A percentile compares a stretch with the other conserved stretches of the same genome.
Evolutionary conservation across 2,797 vertebrate genomes (phyloP).

Genomic region (Ptychobarbus kaznakovi): DNA sequence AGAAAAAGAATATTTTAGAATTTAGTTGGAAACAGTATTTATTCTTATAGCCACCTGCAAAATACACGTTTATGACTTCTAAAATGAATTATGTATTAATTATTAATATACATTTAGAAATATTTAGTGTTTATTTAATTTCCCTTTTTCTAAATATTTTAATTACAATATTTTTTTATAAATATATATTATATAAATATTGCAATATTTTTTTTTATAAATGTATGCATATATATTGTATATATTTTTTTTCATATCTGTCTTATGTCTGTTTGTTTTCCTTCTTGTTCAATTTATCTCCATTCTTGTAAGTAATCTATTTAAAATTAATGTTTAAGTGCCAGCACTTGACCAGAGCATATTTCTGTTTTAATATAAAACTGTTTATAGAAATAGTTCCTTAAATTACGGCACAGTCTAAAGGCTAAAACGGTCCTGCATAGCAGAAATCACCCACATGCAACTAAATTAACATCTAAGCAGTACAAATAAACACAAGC

Average conservation of each 20-base stretch:
- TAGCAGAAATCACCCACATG: constrained; percentile 8
- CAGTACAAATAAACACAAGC: background rate
- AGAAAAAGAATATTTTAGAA: background rate
- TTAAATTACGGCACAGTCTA: background rate
- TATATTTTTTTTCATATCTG: no score
- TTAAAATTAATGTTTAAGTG: background rate
- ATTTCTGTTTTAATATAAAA: background rate
- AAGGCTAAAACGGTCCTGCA: background rate
- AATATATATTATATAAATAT: no score
- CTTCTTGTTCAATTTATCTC: background rate
- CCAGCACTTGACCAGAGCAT: background rate
- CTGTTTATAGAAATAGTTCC: background rate
- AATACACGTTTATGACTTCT: background rate
- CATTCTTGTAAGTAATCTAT: background rate
- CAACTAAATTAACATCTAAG: background rate
- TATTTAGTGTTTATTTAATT: background rate
- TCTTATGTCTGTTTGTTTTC: background rate
- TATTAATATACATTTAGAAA: background rate
- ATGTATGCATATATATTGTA: no score
- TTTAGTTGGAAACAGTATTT: background rate
- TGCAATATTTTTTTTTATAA: no score
- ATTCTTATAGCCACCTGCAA: background rate
- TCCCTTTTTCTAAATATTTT: background rate
- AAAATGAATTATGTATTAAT: background rate
- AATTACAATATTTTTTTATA: no score